These are phyloP conservation scores for Arbacia lixula DNA, from an alignment of 53 echinoderm and acorn worm genomes.

Conservation along the genomic window DNA sequence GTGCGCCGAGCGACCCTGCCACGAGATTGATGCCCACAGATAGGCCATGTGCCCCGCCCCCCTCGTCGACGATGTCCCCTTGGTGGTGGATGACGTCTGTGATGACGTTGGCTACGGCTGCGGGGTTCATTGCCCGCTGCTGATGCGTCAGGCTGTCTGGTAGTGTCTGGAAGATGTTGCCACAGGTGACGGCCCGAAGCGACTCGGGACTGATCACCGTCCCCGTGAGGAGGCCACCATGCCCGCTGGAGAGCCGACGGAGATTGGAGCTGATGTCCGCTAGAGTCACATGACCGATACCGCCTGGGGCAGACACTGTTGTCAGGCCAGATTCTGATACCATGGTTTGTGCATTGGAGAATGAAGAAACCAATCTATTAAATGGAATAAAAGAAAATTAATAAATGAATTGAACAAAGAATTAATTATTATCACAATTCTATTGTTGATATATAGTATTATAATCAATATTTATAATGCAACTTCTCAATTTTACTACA, in stretches of 20 bases:
- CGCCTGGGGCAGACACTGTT: not conserved
- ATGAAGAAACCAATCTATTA: slow-evolving; percentile 31
- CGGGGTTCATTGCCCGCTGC: not conserved
- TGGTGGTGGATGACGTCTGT: not conserved
- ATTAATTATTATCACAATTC: not conserved
- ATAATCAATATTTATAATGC: not conserved
- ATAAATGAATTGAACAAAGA: not conserved
- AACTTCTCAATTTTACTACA: no score
- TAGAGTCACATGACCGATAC: slow-evolving; percentile 46
- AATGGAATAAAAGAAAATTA: not conserved
- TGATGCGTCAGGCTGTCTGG: slow-evolving; percentile 16
- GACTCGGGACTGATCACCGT: slow-evolving; percentile 53
- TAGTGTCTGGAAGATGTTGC: slow-evolving; percentile 38
- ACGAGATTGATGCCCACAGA: slow-evolving; percentile 27
- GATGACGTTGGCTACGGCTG: not conserved
- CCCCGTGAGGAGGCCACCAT: slow-evolving; percentile 22
- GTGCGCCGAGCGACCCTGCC: slow-evolving; percentile 34
- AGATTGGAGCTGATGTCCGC: slow-evolving; percentile 52
- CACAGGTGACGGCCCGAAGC: slow-evolving; percentile 22
- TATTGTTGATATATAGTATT: not conserved
- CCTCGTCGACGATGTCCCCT: not conserved
- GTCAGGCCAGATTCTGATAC: slow-evolving; percentile 5
- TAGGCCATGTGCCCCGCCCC: not conserved
- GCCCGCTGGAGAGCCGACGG: slow-evolving; percentile 28
- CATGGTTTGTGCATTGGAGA: slow-evolving; percentile 35